Conservation (phyloP, 2,888 invertebrate species). For the Thereva nobilitata region DNA sequence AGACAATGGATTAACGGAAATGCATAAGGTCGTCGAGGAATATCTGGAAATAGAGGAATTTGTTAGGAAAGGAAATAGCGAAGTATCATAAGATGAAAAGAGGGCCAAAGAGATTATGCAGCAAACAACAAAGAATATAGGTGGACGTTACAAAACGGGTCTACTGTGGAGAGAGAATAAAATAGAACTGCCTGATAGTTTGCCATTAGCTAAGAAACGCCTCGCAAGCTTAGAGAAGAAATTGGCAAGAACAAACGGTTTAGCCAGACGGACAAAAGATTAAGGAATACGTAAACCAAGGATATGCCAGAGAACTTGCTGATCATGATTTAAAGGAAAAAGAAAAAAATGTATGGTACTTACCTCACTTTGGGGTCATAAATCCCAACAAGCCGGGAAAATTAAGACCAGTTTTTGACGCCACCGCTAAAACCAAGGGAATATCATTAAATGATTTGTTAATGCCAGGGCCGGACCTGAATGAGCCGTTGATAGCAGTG, state of each 20-base stretch:
- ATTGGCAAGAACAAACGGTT: conserved; percentile 32
- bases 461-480: conserved; percentile 46
- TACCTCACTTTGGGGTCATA: conserved; percentile 44
- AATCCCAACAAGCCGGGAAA: conserved; percentile 47
- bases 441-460: conserved; percentile 46
- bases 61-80: too few species aligned
- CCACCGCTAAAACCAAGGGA: conserved; percentile 45
- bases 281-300: conserved; percentile 26
- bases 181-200: conserved; percentile 40
- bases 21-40: too few species aligned
- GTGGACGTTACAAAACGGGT: conserved; percentile 35
- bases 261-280: conserved; percentile 16
- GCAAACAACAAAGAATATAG: too few species aligned
- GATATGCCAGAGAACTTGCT: conserved; percentile 18
- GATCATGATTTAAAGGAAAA: conserved; percentile 6
- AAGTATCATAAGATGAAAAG: too few species aligned
- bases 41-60: conserved; percentile 13
- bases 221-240: conserved; percentile 38
- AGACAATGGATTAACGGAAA: too few species aligned
- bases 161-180: conserved; percentile 43
- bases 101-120: too few species aligned
- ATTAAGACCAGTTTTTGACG: conserved; percentile 48
- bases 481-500: conserved; percentile 45
- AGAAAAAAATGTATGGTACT: conserved; percentile 44
- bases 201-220: conserved; percentile 36